Evolutionary conservation across 2,888 invertebrate genomes (phyloP).

Genomic region (Drosophila atripex): DNA sequence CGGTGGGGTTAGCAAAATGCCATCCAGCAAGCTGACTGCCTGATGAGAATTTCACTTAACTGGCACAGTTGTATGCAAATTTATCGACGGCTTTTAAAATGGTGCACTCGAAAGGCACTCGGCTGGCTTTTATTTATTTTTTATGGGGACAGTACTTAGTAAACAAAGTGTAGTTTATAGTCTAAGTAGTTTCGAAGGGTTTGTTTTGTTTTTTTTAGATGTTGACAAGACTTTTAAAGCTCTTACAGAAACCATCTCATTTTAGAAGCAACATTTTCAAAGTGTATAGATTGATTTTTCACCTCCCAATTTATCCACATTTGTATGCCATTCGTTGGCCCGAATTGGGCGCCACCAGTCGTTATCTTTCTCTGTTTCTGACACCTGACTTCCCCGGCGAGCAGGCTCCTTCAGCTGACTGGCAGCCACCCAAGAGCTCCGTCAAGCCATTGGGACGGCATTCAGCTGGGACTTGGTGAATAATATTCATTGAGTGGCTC

Average conservation of each 20-base stretch:
- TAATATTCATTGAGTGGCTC: conserved; percentile 25
- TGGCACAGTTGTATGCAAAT: conserved; percentile 9
- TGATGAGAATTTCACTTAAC: conserved; percentile 6
- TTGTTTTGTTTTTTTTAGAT: background rate
- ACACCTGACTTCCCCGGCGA: conserved; percentile 39
- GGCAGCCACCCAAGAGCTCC: conserved; percentile 41
- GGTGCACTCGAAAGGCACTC: background rate
- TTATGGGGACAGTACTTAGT: background rate
- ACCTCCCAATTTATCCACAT: conserved; percentile 28
- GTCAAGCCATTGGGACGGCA: conserved; percentile 19
- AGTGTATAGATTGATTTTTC: background rate
- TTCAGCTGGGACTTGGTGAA: conserved; percentile 2
- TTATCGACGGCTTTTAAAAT: conserved; percentile 10
- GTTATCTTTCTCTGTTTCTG: conserved; percentile 23
- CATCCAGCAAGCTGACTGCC: conserved; percentile 11
- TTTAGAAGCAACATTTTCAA: background rate
- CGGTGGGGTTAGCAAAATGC: conserved; percentile 5
- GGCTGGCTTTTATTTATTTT: background rate
- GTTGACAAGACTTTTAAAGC: no score
- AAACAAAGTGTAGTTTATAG: conserved; percentile 1
- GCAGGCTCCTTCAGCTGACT: conserved; percentile 39
- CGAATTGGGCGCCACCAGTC: conserved; percentile 33
- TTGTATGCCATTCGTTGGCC: conserved; percentile 52
- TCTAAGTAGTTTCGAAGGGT: background rate
- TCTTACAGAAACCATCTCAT: no score